These are phyloP conservation scores for Archilochus colubris DNA, from an alignment of 2,113 vertebrate genomes.

Conservation along the genomic window DNA sequence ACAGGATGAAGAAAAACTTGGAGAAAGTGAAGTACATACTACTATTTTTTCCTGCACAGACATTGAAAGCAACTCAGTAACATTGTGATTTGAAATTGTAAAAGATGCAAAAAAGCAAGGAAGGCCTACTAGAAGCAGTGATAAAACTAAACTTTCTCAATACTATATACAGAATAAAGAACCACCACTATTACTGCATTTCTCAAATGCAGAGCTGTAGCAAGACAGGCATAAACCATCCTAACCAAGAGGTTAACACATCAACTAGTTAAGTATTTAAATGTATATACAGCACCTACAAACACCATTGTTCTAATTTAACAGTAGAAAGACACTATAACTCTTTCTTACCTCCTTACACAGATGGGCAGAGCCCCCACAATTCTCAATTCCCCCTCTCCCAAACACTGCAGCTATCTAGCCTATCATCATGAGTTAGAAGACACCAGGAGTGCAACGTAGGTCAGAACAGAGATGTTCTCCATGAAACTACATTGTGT, in stretches of 20 bases:
- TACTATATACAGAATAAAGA: background rate
- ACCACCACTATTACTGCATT: background rate
- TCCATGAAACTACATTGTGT: background rate
- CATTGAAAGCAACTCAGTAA: conserved; percentile 23
- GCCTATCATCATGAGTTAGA: background rate
- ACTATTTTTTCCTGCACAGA: background rate
- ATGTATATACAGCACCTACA: background rate
- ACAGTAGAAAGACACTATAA: background rate
- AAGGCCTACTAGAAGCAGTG: background rate
- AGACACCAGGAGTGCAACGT: background rate
- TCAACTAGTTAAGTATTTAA: background rate
- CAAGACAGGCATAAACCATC: background rate
- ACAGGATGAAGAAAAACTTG: conserved; percentile 18
- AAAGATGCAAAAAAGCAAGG: background rate
- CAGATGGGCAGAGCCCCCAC: background rate
- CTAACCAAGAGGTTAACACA: background rate
- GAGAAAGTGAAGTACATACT: background rate
- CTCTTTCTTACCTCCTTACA: background rate
- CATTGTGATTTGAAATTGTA: background rate
- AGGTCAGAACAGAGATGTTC: background rate
- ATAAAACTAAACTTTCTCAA: background rate
- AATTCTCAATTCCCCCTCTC: background rate
- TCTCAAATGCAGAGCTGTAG: background rate
- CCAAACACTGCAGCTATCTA: background rate
- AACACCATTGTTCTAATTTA: background rate